Base-by-base conservation (phyloP, 2,797 vertebrate species). In the Pangasius sanitwongsei region DNA sequence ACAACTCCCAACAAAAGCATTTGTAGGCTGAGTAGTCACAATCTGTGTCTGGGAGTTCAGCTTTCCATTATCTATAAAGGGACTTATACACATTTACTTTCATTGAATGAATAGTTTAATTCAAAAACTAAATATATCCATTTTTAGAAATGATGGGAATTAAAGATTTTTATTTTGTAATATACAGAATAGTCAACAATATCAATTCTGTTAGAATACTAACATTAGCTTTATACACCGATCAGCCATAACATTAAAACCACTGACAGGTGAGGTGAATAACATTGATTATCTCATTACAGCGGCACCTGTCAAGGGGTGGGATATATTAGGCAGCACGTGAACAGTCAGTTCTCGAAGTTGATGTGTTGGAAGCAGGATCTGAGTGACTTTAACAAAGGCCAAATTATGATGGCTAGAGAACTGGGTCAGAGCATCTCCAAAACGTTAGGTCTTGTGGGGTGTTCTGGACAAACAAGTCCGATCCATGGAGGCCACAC, bases 1-100 rank as follows among this genome's bases (percentile, higher is more conserved):
- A 85, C 83, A 78, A 53, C 81, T 74, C 31, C 74, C 82, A 57
- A 72, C 23, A 85, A 87, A 85, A 87, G 6, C 63, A 20, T 75
- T 53, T 83, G 25, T 44, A 83, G 86, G 41, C 69, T 55, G 57
- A 53, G 48, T 75, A 53, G 59, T 83, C 44, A 87, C 70, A 70
- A 41, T 41, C 37, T 63, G 59, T 31, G 11, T 37, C 50, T 53
- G 59, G 2, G 16, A 15, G 37, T 70, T 50, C 59, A 55, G 77
- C 41, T 87, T 50, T 59, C 50, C 20, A 37, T n/a, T 37, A 59
- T 65, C 55, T 85, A 44, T 55, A n/a, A 89, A 89, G 11, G 53
- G 7, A 53, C n/a, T 20, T 65, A 53, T 3, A 55, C 13, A 23
- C 83, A 61, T 70, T 37, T 34, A 23, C 25, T 28, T 65, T 63